Conservation (phyloP, 2,888 invertebrate genomes). For the Cephus rjabovi region DNA sequence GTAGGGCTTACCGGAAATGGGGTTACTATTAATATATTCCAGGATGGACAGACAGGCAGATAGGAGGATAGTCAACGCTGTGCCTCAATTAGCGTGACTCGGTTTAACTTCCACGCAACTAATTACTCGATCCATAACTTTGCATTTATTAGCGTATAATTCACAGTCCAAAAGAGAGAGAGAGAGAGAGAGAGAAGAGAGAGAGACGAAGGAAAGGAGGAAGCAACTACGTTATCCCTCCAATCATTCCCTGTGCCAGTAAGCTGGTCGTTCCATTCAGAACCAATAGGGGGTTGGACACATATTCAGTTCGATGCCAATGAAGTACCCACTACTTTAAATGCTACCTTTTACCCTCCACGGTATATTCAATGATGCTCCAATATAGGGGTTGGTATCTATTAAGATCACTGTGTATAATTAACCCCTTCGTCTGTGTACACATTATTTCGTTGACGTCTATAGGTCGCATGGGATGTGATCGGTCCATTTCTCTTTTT, state of each 20-base stretch:
- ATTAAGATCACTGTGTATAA: background rate
- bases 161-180: background rate
- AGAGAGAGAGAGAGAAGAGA: background rate
- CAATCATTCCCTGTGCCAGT: background rate
- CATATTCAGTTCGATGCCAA: background rate
- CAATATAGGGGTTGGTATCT: background rate
- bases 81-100: slow-evolving; percentile 36
- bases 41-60: slow-evolving; percentile 15
- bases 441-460: background rate
- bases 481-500: background rate
- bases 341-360: background rate
- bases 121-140: slow-evolving; percentile 50
- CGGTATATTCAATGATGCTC: background rate
- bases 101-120: slow-evolving; percentile 43
- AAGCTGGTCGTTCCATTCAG: background rate
- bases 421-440: background rate
- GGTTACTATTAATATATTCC: slow-evolving; percentile 39
- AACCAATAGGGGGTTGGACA: background rate
- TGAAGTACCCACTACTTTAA: background rate
- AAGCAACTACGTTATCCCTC: background rate
- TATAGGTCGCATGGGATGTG: background rate
- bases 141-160: slow-evolving; percentile 40
- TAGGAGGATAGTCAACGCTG: slow-evolving; percentile 31
- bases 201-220: background rate
- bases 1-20: background rate